Conservation (phyloP, 2,888 invertebrate genomes). For the Linyphia triangularis region DNA sequence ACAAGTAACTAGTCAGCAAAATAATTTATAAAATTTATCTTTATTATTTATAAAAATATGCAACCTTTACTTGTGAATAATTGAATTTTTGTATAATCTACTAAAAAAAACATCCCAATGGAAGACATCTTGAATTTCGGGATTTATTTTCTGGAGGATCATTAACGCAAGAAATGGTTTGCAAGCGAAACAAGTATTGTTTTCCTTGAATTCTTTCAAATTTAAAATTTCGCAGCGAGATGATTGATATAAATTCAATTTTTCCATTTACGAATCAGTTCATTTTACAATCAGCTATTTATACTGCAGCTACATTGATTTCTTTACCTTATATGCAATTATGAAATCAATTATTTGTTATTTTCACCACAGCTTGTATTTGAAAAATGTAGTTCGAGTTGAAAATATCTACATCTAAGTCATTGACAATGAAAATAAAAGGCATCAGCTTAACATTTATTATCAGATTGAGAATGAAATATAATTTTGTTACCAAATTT, state of each 20-base stretch:
- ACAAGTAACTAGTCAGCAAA: conserved; percentile 3
- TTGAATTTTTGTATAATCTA: neutral
- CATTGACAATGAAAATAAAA: neutral
- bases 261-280: too few species aligned
- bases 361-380: too few species aligned
- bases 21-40: neutral
- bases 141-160: neutral
- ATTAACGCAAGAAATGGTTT: neutral
- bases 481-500: too few species aligned
- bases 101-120: neutral
- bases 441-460: neutral
- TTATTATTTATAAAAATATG: neutral
- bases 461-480: neutral
- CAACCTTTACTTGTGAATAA: neutral
- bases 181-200: too few species aligned
- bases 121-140: neutral
- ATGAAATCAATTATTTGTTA: neutral
- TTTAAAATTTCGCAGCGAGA: neutral
- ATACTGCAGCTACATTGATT: too few species aligned
- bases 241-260: too few species aligned
- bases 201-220: too few species aligned
- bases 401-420: too few species aligned
- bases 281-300: too few species aligned
- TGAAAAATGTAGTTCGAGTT: too few species aligned
- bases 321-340: neutral